A percentile compares a stretch with the other conserved stretches of the same genome.
phyloP scores from a whole-genome alignment of 2,888 invertebrate genomes.

The Phengaris arion region DNA sequence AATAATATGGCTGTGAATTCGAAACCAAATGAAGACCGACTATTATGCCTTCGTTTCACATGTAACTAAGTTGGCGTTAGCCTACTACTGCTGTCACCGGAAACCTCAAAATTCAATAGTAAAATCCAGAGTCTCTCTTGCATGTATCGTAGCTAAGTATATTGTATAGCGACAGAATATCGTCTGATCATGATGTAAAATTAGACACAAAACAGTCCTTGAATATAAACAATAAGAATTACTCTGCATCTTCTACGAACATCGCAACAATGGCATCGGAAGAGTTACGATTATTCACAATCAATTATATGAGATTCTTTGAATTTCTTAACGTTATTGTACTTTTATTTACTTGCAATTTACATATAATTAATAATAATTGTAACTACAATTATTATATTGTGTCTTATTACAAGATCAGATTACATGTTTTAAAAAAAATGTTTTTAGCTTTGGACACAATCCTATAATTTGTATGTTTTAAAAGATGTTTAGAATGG shows the following conservation, averaged over 20 bases:
- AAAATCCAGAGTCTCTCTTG: too few species aligned
- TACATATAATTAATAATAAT: not conserved
- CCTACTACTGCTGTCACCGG: too few species aligned
- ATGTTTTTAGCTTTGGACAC: not conserved
- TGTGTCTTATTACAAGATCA: too few species aligned
- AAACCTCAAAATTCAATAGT: too few species aligned
- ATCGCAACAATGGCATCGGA: not conserved
- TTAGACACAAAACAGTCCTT: not conserved
- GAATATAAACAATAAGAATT: conserved; percentile 23
- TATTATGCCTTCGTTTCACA: too few species aligned
- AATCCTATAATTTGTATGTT: not conserved
- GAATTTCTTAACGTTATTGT: not conserved
- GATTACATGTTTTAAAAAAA: too few species aligned
- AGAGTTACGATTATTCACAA: not conserved
- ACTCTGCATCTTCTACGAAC: not conserved
- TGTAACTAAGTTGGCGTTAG: too few species aligned
- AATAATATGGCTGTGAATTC: too few species aligned
- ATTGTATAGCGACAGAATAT: not conserved
- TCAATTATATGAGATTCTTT: conserved; percentile 9
- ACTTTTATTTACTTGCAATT: not conserved
- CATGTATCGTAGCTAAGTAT: not conserved
- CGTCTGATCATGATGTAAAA: not conserved
- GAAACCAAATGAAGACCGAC: too few species aligned
- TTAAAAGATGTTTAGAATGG: not conserved
- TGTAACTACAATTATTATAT: not conserved